Base-by-base conservation (phyloP, 2,888 invertebrate genomes). In the Callinectes sapidus region DNA sequence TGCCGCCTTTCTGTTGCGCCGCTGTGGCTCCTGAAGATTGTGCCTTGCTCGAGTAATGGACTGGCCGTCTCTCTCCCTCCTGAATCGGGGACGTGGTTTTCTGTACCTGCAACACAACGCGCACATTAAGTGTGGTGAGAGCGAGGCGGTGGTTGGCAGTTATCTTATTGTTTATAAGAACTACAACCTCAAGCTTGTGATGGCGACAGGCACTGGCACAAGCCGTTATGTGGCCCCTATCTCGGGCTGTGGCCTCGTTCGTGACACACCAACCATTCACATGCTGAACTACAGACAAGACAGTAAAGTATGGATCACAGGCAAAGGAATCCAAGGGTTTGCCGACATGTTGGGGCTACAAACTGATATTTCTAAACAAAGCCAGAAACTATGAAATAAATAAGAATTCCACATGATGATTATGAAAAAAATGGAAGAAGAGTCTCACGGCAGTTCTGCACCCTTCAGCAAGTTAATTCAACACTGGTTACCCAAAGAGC, bases 71-170 rank as follows among this genome's bases (percentile, higher is more conserved):
- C 93, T 94, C 92, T 32, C 92, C 92, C 87, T 93, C 94, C 94
- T 90, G 97, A 96, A 95, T 96, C 96, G 94, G 94, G 91, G 94
- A 94, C 54, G 94, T 92, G 54, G 94, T 92, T 92, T 94, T 94
- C 89, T 94, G 90, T 89, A 92, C 91, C 94, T 94, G 94, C 32
- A 91, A 86, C 81, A 81, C 81, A 81, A 81, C 89, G 71, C 42
- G 89, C 39, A 71, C 71, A 42, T 66, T 87, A 87, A 48, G 42
- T 87, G 28, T 87, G 54, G n/a, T 28, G 54, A 16, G 87, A 28
- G 28, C n/a, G n/a, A 87, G n/a, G 48, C 87, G 42, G 8, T 16
- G 14, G 28, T 42, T 87, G 87, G 28, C 39, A 48, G 48, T 55
- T 61, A 55, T 88, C 32, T 88, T 55, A 55, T 8, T 54, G 90